Evolutionary conservation across 2,888 invertebrate species (phyloP).

Genomic region (Lordiphosa andalusiaca): DNA sequence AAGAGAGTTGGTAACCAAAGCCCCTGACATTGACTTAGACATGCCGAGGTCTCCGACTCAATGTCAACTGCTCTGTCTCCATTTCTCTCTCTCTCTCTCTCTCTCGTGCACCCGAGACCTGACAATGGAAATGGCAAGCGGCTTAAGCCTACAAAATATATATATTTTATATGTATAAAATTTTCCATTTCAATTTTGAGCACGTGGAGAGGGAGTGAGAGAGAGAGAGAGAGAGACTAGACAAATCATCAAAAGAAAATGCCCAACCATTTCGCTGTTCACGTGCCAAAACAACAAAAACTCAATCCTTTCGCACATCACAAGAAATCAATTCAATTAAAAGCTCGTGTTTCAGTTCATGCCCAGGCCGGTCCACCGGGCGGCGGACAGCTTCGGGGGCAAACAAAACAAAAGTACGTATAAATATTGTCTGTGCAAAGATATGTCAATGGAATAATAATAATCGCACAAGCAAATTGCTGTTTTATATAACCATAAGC

Average conservation of each 20-base stretch:
- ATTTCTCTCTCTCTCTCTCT: no score
- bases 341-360: conserved; percentile 41
- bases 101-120: neutral
- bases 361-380: neutral
- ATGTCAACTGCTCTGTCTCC: neutral
- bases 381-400: no score
- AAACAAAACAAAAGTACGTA: conserved; percentile 24
- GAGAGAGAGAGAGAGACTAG: neutral
- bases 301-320: conserved; percentile 3
- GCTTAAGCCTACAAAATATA: no score
- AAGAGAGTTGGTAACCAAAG: neutral
- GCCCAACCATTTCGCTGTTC: conserved; percentile 1
- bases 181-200: neutral
- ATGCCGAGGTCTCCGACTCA: neutral
- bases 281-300: conserved; percentile 2
- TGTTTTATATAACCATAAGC: conserved; percentile 30
- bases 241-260: conserved; percentile 10
- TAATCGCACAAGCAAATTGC: conserved; percentile 38
- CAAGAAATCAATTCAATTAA: conserved; percentile 58
- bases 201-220: conserved; percentile 6
- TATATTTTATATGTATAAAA: neutral
- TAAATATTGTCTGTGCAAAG: conserved; percentile 30
- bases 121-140: neutral
- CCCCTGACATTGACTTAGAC: neutral
- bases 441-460: conserved; percentile 37